A percentile compares a stretch with the other conserved stretches of the same genome.
phyloP scores from a whole-genome alignment of 2,113 vertebrate species.

The Equus przewalskii region DNA sequence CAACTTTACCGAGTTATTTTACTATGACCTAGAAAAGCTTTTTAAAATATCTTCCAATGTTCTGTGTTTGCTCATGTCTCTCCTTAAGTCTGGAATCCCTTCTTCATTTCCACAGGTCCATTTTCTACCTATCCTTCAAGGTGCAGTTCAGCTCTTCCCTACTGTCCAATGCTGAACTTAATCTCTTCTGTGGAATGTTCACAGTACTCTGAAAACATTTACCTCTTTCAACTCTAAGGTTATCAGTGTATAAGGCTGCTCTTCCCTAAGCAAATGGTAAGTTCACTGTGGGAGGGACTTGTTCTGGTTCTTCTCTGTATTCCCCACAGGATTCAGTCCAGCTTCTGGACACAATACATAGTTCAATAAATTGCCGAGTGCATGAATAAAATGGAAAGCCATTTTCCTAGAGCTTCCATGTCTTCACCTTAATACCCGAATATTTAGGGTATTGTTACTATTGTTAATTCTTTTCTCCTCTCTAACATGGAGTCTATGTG shows the following conservation, averaged over 20 bases:
- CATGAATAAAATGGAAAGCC: not conserved
- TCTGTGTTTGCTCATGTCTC: not conserved
- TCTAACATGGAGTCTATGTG: not conserved
- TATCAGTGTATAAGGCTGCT: not conserved
- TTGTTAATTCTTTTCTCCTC: not conserved
- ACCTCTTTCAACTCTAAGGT: not conserved
- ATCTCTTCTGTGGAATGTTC: not conserved
- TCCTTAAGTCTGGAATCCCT: not conserved
- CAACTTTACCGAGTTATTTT: slow-evolving; percentile 56
- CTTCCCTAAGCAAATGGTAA: slow-evolving; percentile 3
- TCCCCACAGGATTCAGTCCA: not conserved
- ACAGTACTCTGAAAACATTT: not conserved
- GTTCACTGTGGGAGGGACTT: not conserved
- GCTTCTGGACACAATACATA: not conserved
- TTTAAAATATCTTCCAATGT: not conserved
- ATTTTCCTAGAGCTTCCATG: not conserved
- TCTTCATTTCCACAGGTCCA: slow-evolving; percentile 11
- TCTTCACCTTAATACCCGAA: not conserved
- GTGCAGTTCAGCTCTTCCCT: not conserved
- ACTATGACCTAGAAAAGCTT: not conserved
- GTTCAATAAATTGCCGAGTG: not conserved
- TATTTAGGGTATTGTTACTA: not conserved
- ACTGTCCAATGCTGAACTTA: not conserved
- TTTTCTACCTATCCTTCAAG: not conserved
- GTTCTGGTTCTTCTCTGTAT: not conserved